Conservation (phyloP, 2,888 invertebrate genomes). For the Odontocerum albicorne region DNA sequence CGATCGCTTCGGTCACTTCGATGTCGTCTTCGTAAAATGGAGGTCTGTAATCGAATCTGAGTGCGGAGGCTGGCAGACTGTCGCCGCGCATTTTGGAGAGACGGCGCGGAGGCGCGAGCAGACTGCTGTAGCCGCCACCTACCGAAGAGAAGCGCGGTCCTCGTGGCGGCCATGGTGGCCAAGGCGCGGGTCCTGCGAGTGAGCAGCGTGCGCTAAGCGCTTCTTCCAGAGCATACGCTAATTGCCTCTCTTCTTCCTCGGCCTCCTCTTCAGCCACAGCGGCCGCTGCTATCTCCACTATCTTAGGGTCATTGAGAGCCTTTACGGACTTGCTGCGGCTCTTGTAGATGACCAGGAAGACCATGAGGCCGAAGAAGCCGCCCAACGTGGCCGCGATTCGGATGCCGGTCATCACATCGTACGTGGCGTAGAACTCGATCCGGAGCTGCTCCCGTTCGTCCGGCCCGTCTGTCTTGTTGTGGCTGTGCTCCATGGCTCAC, state of each 20-base stretch:
- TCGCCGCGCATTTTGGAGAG: constrained; percentile 60
- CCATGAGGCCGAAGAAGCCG: constrained; percentile 90
- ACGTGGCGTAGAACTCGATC: constrained; percentile 84
- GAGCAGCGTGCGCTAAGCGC: constrained; percentile 58
- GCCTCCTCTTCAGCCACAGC: constrained; percentile 69
- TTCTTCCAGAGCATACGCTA: constrained; percentile 74
- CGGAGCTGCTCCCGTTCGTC: constrained; percentile 69
- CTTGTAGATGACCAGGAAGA: constrained; percentile 88
- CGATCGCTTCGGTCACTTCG: constrained; percentile 53
- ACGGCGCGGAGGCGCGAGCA: constrained; percentile 69
- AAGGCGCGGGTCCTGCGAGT: constrained; percentile 66
- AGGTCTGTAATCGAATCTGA: constrained; percentile 47
- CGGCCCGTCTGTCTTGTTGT: constrained; percentile 29
- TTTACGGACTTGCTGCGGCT: constrained; percentile 78
- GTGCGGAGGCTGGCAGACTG: constrained; percentile 62
- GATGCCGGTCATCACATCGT: constrained; percentile 92
- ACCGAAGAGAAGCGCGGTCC: constrained; percentile 55
- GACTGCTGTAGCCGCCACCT: constrained; percentile 70
- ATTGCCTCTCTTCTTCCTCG: constrained; percentile 71
- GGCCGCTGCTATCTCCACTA: constrained; percentile 77
- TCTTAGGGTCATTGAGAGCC: constrained; percentile 75
- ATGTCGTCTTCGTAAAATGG: constrained; percentile 44
- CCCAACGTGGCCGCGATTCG: constrained; percentile 90
- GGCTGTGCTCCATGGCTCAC: constrained; percentile 29
- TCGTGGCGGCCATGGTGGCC: constrained; percentile 42